These are phyloP conservation scores for Carapus acus DNA, from an alignment of 2,797 vertebrate genomes.

Conservation along the genomic window DNA sequence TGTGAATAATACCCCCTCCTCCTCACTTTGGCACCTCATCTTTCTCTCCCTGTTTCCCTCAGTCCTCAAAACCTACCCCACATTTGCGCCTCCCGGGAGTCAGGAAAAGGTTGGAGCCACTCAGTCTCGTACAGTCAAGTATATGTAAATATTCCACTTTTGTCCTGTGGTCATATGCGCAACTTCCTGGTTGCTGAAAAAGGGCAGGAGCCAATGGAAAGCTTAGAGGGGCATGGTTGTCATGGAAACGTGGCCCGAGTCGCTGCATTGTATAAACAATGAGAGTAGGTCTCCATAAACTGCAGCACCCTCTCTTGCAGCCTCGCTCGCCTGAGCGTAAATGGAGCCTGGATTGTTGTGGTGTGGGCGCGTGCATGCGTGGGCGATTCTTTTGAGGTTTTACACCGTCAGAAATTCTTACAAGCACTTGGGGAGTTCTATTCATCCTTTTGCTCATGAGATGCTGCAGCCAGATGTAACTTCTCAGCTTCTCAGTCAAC, in stretches of 20 bases:
- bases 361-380: too few relatives aligned
- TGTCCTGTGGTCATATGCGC: conserved; percentile 62
- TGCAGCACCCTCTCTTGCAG: conserved; percentile 46
- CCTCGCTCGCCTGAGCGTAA: too few relatives aligned
- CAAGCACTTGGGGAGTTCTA: too few relatives aligned
- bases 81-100: conserved; percentile 47
- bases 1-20: not conserved
- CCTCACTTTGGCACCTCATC: not conserved
- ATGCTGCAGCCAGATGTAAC: too few relatives aligned
- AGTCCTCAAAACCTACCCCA: conserved; percentile 34
- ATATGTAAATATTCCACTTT: conserved; percentile 65
- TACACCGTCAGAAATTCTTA: too few relatives aligned
- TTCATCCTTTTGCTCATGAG: too few relatives aligned
- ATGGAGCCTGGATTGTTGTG: too few relatives aligned
- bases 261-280: conserved; percentile 67
- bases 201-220: conserved; percentile 61
- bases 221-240: conserved; percentile 63
- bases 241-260: conserved; percentile 74
- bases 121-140: conserved; percentile 56
- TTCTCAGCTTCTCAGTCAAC: conserved; percentile 41
- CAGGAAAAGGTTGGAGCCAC: conserved; percentile 62
- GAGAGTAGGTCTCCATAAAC: conserved; percentile 67
- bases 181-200: conserved; percentile 66
- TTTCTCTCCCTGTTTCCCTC: conserved; percentile 15
- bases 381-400: too few relatives aligned